Base-by-base conservation (phyloP, 2,113 vertebrate genomes). In the Sturnira hondurensis region DNA sequence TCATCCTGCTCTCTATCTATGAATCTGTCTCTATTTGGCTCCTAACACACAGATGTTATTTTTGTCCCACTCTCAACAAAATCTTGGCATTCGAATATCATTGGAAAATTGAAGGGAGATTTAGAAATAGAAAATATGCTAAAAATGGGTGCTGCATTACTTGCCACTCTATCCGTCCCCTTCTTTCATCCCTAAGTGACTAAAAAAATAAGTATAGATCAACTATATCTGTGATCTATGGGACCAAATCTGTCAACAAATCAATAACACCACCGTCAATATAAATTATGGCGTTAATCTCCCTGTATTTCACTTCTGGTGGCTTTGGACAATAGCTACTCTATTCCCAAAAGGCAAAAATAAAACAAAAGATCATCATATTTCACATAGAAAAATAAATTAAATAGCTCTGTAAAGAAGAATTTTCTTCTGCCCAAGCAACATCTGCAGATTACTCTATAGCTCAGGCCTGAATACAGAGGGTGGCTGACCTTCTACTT, bases 241-340 rank as follows among this genome's bases (percentile, higher is more conserved):
- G 28, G n/a, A 81, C 28, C 36, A 95, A 92, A 47, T 96, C 31
- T 97, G 47, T 19, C 61, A 89, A 84, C 41, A 82, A 85, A 61
- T 63, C 63, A 56, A 22, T 71, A 76, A n/a, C 54, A 88, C 56
- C 10, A 68, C 1, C 54, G 19, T 47, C 14, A 31, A 38, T 73
- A 81, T 76, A 56, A 58, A 7, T 80, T n/a, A 52, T 7, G 87
- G 8, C 0, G 16, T 80, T 41, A 14, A 7, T 84, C 31, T 87
- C 41, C 4, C 45, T 85, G 3, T 22, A 38, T 43, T 28, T 91
- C 19, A 41, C 15, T 84, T 47, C 22, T 76, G 24, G n/a, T 81
- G 28, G 2, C 24, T 92, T 93, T 76, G 26, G 24, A 22, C 33
- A 63, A 67, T 11, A 89, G 63, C 4, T 45, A 78, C 28, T 86